Evolutionary conservation across 1,140 invertebrate species (phyloP).

Genomic region (Delia radicum): DNA sequence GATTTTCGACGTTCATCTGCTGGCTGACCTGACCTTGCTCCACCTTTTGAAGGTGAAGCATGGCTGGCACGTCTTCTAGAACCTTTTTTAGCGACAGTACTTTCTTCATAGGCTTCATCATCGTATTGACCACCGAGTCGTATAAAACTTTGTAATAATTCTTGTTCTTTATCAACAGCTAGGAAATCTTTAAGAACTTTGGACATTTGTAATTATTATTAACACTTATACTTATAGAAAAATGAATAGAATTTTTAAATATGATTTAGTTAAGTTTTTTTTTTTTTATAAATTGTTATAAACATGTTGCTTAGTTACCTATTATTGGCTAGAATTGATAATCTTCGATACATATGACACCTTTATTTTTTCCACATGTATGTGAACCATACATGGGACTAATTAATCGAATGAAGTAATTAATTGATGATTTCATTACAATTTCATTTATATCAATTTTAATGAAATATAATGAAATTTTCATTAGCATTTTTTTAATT

Average conservation of each 20-base stretch:
- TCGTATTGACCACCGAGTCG: conserved; percentile 59
- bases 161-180: conserved; percentile 67
- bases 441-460: no score
- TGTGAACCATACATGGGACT: no score
- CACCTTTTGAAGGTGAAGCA: neutral
- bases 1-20: conserved; percentile 31
- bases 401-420: no score
- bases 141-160: conserved; percentile 74
- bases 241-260: no score
- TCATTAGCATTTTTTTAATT: no score
- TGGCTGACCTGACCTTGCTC: no score
- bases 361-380: neutral
- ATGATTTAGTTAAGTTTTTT: neutral
- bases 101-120: conserved; percentile 42
- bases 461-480: no score
- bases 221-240: no score
- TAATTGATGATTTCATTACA: no score
- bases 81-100: conserved; percentile 27
- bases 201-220: conserved; percentile 36
- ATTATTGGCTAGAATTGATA: neutral
- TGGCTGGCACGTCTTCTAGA: conserved; percentile 21
- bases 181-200: conserved; percentile 58
- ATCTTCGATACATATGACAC: conserved; percentile 6
- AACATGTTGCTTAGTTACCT: neutral
- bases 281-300: neutral